Conservation (phyloP, 1,140 invertebrate genomes). For the Brachionus rubens region DNA sequence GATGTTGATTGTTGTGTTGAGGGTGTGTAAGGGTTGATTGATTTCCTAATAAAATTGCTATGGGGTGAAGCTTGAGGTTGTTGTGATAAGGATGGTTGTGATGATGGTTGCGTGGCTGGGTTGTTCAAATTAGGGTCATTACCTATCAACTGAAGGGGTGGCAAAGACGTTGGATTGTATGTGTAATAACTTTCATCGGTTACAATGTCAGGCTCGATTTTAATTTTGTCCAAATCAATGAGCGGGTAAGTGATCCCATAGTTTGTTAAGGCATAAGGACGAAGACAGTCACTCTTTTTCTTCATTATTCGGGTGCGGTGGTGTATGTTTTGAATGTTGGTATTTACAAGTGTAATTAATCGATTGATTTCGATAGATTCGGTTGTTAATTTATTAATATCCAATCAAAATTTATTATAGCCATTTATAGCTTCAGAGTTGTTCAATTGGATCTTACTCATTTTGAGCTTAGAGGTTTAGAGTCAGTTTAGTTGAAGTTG, state of each 20-base stretch:
- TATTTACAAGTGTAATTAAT: not conserved
- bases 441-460: no score
- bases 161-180: not conserved
- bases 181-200: not conserved
- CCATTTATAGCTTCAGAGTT: not conserved
- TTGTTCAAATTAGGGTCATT: not conserved
- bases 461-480: no score
- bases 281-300: not conserved
- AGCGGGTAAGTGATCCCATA: not conserved
- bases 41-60: no score
- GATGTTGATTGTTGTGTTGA: no score
- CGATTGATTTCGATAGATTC: not conserved
- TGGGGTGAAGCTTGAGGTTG: not conserved
- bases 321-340: not conserved
- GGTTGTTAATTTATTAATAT: not conserved
- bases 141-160: not conserved
- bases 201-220: not conserved
- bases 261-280: not conserved
- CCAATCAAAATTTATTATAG: not conserved
- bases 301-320: not conserved
- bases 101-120: not conserved
- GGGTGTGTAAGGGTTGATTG: no score
- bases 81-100: not conserved
- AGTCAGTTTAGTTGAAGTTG: no score
- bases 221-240: not conserved